Conservation (phyloP, 2,113 vertebrate genomes). For the Sminthopsis crassicaudata region DNA sequence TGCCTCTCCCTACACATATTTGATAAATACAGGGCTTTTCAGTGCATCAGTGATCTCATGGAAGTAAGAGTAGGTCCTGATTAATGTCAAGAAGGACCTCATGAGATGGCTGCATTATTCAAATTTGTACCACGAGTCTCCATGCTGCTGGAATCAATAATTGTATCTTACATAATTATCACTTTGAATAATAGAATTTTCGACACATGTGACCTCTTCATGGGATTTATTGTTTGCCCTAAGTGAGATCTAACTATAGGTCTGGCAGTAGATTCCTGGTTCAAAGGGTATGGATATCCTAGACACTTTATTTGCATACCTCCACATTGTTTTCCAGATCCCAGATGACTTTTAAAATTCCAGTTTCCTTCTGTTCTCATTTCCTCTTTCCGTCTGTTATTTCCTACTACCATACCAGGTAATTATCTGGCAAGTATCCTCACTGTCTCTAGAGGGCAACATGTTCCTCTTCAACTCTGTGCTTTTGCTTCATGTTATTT, state of each 20-base stretch:
- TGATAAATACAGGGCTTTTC: background rate
- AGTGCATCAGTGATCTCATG: background rate
- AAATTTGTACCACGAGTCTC: background rate
- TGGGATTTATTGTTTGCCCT: background rate
- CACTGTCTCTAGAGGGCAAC: background rate
- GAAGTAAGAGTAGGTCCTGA: background rate
- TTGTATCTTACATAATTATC: background rate
- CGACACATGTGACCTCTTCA: background rate
- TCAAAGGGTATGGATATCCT: background rate
- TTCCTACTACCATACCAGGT: background rate
- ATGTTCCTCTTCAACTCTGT: background rate
- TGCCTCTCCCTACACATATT: background rate
- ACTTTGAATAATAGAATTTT: background rate
- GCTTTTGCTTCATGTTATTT: background rate
- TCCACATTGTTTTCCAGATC: background rate
- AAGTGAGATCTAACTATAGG: background rate
- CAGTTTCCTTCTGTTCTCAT: background rate
- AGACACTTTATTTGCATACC: background rate
- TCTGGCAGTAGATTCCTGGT: background rate
- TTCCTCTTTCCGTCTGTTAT: background rate
- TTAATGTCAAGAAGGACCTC: background rate
- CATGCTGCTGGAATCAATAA: background rate
- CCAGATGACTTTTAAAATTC: background rate
- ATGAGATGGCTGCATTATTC: background rate
- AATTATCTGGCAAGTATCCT: background rate